Base-by-base conservation (phyloP, 2,888 invertebrate species). In the Antitype chi region DNA sequence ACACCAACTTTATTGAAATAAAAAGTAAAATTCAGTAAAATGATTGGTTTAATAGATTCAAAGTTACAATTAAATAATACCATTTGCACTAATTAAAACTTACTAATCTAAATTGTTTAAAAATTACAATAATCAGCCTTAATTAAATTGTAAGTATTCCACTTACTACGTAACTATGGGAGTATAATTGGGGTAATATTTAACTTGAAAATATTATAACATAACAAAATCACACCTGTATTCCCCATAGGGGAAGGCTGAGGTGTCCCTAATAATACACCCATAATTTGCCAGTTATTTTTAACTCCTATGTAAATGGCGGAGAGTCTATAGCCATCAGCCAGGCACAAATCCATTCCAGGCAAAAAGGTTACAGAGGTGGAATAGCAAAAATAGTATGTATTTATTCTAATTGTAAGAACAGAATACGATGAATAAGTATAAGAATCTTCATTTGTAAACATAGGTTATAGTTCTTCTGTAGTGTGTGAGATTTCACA, bases 91-190 rank as follows among this genome's bases (percentile, higher is more conserved):
- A 82, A 63, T 60, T 66, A 53, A 28, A 70, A 67, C 43, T 62
- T 78, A 72, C 43, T 28, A 13, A n/a, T 23, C 11, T 59, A 77
- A 68, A 23, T 49, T 60, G 25, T 47, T 73, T 52, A 28, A 72
- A 62, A 38, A 68, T 71, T 57, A 74, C 68, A 64, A 73, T 74
- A 70, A 59, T 85, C 82, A 83, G 82, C 70, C 85, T 85, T 81
- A 76, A 13, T 32, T 84, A 74, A 59, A 62, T 62, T 73, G 25
- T 53, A 70, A 73, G 17, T 78, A 55, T 53, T 73, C 2, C 23
- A 66, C 28, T 74, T 53, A 70, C 15, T 70, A 25, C 8, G 38
- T 28, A 67, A 28, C 17, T 84, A 77, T 25, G 32, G 28, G 68
- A 64, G 6, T 57, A 60, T 23, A 60, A 53, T 76, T 9, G 11